Conservation (phyloP, 2,113 vertebrate species). For the Zosterops borbonicus region DNA sequence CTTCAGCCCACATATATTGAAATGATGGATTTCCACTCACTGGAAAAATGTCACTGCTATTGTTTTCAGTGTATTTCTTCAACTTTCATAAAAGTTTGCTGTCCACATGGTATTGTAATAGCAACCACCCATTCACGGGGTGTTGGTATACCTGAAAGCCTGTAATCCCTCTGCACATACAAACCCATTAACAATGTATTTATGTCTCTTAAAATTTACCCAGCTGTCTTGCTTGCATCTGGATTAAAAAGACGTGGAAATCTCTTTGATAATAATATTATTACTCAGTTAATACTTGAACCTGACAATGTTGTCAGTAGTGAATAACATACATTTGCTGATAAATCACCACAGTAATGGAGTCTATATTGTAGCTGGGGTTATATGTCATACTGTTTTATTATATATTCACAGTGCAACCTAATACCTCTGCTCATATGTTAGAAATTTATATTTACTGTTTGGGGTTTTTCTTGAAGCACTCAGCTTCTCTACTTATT, state of each 20-base stretch:
- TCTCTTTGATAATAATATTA: not conserved
- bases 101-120: not conserved
- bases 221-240: not conserved
- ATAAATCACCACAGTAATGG: not conserved
- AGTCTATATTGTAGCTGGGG: not conserved
- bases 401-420: not conserved
- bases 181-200: not conserved
- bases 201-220: not conserved
- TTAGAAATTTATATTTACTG: not conserved
- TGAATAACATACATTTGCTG: not conserved
- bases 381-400: not conserved
- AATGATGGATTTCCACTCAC: not conserved
- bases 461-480: not conserved
- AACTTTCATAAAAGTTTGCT: not conserved
- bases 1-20: not conserved
- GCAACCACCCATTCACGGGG: fast-evolving
- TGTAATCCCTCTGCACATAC: not conserved
- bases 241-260: not conserved
- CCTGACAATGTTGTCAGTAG: not conserved
- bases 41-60: not conserved
- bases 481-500: not conserved
- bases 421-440: not conserved
- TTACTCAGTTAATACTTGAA: not conserved
- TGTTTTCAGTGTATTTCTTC: not conserved
- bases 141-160: not conserved